Percentiles rank a stretch among this genome's conserved stretches.
Evolutionary conservation across 1,140 invertebrate species (phyloP).

Genomic region (Paraescarpia echinospica): DNA sequence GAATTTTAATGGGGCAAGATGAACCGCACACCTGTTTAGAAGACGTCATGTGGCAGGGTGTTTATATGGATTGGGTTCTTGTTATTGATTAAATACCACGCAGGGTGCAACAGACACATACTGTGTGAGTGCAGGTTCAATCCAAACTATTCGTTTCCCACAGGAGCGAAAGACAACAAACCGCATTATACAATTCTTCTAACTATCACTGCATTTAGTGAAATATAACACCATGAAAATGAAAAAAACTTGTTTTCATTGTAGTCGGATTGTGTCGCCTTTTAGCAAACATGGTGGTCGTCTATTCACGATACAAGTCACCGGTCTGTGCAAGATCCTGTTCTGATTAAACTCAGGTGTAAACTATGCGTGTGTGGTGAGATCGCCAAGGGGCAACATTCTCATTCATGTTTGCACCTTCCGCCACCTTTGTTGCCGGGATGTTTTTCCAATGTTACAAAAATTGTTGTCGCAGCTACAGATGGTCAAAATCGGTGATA

Average conservation of each 20-base stretch:
- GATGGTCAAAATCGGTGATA: background rate
- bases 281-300: background rate
- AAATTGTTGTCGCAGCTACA: background rate
- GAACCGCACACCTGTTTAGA: background rate
- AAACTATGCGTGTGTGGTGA: background rate
- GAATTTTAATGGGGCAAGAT: background rate
- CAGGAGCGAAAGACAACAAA: background rate
- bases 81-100: background rate
- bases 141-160: background rate
- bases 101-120: background rate
- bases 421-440: background rate
- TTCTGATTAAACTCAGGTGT: background rate
- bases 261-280: background rate
- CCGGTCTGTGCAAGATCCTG: background rate
- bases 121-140: background rate
- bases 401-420: background rate
- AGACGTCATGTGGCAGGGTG: background rate
- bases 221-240: background rate
- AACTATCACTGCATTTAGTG: background rate
- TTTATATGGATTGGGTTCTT: background rate
- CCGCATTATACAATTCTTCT: background rate
- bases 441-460: background rate
- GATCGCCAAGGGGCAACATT: background rate
- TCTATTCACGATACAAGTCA: background rate
- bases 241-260: background rate